These are phyloP conservation scores for Melanerpes aurifrons DNA, from an alignment of 2,113 vertebrate genomes.

Conservation along the genomic window DNA sequence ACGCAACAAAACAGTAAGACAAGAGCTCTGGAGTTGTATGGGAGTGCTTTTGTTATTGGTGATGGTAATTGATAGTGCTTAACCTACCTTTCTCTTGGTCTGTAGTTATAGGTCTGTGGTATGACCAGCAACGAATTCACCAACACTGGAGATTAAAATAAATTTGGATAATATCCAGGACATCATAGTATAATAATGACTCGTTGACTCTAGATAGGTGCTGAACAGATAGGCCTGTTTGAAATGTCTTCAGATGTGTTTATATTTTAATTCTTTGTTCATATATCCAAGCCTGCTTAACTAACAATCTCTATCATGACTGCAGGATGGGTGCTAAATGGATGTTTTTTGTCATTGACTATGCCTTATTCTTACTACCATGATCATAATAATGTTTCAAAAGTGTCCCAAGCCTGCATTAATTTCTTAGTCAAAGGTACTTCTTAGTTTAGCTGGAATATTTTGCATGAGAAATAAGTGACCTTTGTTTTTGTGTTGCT, in stretches of 20 bases:
- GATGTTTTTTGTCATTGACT: neutral
- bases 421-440: neutral
- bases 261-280: neutral
- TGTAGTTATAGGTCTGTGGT: neutral
- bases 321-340: neutral
- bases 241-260: neutral
- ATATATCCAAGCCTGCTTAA: neutral
- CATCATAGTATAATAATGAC: neutral
- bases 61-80: neutral
- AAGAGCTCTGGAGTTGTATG: neutral
- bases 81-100: neutral
- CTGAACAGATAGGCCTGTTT: neutral
- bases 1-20: neutral
- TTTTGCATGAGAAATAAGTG: neutral
- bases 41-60: neutral
- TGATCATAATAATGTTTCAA: neutral
- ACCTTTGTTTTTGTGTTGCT: neutral
- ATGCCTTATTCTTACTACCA: neutral
- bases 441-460: neutral
- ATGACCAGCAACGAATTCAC: neutral
- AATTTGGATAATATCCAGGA: neutral
- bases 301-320: rapidly evolving
- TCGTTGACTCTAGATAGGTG: neutral
- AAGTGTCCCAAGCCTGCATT: neutral
- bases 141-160: neutral